phyloP scores from a whole-genome alignment of 2,888 invertebrate species.

The Troides helena region DNA sequence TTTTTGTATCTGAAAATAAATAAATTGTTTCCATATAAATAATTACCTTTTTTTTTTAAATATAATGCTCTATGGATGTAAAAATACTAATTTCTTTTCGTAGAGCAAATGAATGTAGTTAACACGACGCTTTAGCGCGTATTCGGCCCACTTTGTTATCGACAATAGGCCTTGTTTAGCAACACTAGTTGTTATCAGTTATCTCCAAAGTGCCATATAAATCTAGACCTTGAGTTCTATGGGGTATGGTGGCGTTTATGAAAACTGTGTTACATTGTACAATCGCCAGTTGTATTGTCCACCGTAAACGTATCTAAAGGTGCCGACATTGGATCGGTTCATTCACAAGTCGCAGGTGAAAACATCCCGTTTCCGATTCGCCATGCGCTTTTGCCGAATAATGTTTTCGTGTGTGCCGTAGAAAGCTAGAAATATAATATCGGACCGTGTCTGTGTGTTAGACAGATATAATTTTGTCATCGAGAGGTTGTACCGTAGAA shows the following conservation, averaged over 20 bases:
- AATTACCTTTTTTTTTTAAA: neutral
- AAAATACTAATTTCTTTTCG: constrained; percentile 10
- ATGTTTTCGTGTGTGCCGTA: constrained; percentile 49
- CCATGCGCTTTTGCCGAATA: constrained; percentile 68
- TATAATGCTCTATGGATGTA: neutral
- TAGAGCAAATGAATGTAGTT: constrained; percentile 9
- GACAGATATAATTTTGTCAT: constrained; percentile 36
- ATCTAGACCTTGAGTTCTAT: constrained; percentile 5
- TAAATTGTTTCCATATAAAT: neutral
- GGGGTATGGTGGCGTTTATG: constrained; percentile 4
- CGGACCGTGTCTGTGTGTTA: constrained; percentile 36
- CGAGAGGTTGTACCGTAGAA: constrained; percentile 48
- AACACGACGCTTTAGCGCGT: constrained; percentile 13
- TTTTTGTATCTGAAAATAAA: neutral
- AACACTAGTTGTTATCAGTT: constrained; percentile 26
- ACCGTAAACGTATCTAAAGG: constrained; percentile 48
- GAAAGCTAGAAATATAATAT: constrained; percentile 37
- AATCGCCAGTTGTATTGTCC: constrained; percentile 26
- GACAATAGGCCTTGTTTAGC: constrained; percentile 22
- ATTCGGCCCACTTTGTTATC: constrained; percentile 30
- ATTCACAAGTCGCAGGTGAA: constrained; percentile 70
- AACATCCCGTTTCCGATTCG: constrained; percentile 70
- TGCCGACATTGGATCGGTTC: constrained; percentile 46
- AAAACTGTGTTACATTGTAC: constrained; percentile 7
- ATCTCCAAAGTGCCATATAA: neutral